A percentile compares a stretch with the other conserved stretches of the same genome.
These are phyloP conservation scores for Periparus ater DNA, from an alignment of 2,797 vertebrate genomes.

Conservation along the genomic window DNA sequence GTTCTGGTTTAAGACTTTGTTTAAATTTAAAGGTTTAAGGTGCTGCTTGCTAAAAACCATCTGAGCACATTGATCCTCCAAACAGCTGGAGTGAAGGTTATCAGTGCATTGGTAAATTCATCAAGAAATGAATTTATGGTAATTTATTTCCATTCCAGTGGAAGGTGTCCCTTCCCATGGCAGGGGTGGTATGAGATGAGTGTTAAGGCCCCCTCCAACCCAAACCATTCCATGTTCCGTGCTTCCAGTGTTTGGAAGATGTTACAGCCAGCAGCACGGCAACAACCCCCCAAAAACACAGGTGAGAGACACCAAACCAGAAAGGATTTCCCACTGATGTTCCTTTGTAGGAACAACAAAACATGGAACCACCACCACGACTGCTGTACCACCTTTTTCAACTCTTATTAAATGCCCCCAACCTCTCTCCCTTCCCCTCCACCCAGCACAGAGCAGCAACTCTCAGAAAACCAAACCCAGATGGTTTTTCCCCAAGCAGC, in stretches of 20 bases:
- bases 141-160: neutral
- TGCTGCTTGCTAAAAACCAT: neutral
- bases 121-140: neutral
- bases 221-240: neutral
- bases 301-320: neutral
- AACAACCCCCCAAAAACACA: neutral
- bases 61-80: accelerated
- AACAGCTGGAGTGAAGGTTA: neutral
- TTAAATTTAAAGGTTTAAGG: neutral
- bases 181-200: neutral
- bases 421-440: neutral
- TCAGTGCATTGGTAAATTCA: neutral
- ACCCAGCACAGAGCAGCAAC: neutral
- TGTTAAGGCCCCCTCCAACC: neutral
- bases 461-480: neutral
- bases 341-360: neutral
- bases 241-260: neutral
- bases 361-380: neutral
- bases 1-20: neutral
- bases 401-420: neutral
- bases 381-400: neutral
- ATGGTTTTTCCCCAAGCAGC: neutral
- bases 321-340: neutral
- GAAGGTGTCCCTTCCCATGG: neutral
- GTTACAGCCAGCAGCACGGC: accelerated